phyloP scores from a whole-genome alignment of 2,888 invertebrate species.

The Criorhina ranunculi region DNA sequence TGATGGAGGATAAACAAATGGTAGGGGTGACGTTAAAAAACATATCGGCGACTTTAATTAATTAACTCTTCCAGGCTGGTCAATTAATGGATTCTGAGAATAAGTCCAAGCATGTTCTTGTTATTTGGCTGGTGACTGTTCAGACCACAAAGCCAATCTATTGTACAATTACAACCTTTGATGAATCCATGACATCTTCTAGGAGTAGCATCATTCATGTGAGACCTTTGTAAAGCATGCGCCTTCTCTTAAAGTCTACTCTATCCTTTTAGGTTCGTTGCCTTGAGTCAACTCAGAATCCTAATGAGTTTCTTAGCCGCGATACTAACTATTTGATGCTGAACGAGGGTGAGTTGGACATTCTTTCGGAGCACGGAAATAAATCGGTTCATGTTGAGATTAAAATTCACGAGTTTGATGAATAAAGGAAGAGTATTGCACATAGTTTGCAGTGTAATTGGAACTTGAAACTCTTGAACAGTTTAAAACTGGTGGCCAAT shows the following conservation, averaged over 20 bases:
- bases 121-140: slow-evolving; percentile 79
- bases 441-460: background rate
- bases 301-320: slow-evolving; percentile 78
- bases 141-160: slow-evolving; percentile 79
- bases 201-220: slow-evolving; percentile 79
- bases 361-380: slow-evolving; percentile 77
- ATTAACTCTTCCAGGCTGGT: slow-evolving; percentile 39
- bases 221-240: background rate
- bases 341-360: slow-evolving; percentile 79
- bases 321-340: slow-evolving; percentile 79
- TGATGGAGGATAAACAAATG: slow-evolving; percentile 75
- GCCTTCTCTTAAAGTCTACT: background rate
- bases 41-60: too few relatives aligned
- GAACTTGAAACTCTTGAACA: background rate
- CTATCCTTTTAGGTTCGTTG: slow-evolving; percentile 71
- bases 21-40: slow-evolving; percentile 29
- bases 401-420: slow-evolving; percentile 79
- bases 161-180: slow-evolving; percentile 79
- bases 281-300: slow-evolving; percentile 78
- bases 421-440: slow-evolving; percentile 2
- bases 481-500: too few relatives aligned
- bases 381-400: slow-evolving; percentile 79
- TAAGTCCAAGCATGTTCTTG: slow-evolving; percentile 76
- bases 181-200: slow-evolving; percentile 79
- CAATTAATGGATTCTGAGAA: slow-evolving; percentile 70